Conservation (phyloP, 35 echinoderm and acorn worm species). For the Chiridota heheva region DNA sequence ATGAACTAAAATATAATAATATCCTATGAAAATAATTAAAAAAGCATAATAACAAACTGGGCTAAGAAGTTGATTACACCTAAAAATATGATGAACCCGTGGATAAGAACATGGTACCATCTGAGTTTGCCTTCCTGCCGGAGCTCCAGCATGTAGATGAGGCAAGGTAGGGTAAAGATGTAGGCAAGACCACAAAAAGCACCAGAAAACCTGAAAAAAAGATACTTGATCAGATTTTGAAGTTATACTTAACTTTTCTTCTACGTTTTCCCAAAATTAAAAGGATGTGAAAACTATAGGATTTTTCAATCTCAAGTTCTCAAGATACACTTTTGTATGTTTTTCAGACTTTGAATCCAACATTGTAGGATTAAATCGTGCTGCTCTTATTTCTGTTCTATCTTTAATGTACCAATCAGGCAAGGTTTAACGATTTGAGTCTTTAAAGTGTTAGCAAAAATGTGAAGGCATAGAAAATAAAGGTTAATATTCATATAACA, state of each 20-base stretch:
- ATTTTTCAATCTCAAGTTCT: not conserved
- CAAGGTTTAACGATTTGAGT: too few species aligned
- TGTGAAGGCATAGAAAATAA: too few species aligned
- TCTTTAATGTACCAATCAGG: too few species aligned
- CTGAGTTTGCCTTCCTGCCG: slow-evolving; percentile 40
- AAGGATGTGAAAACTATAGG: not conserved
- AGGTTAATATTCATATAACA: too few species aligned
- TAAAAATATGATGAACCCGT: slow-evolving; percentile 61
- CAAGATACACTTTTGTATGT: not conserved
- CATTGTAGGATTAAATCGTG: not conserved
- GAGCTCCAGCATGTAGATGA: slow-evolving; percentile 75
- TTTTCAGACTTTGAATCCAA: not conserved
- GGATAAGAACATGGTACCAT: slow-evolving; percentile 53
- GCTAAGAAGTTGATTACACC: slow-evolving; percentile 81
- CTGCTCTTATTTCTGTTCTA: not conserved
- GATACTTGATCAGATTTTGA: not conserved
- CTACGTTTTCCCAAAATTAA: not conserved
- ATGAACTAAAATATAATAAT: too few species aligned
- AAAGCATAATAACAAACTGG: slow-evolving; percentile 72
- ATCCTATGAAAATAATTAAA: too few species aligned
- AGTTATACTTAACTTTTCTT: not conserved
- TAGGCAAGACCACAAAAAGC: slow-evolving; percentile 96
- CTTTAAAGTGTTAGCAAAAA: too few species aligned
- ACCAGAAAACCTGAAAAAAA: slow-evolving; percentile 76
- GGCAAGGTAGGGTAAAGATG: slow-evolving; percentile 84